phyloP scores from a whole-genome alignment of 2,797 vertebrate species.

The Astyanax mexicanus region DNA sequence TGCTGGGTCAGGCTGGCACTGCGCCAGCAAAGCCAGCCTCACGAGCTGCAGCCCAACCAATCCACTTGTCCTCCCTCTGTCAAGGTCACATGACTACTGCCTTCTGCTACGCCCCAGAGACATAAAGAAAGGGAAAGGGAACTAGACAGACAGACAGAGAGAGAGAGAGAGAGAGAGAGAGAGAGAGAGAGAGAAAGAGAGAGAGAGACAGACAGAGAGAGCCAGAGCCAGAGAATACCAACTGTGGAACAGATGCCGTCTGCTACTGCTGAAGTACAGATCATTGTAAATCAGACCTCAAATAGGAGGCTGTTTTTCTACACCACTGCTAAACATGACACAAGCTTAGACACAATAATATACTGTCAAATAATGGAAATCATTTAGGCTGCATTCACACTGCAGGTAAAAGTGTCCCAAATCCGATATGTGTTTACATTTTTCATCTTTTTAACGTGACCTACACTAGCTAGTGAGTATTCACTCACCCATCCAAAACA shows the following conservation, averaged over 20 bases:
- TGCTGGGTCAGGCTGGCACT: constrained; percentile 11
- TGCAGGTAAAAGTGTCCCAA: no score
- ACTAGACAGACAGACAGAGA: constrained; percentile 17
- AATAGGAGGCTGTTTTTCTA: not conserved
- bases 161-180: not conserved
- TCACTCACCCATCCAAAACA: no score
- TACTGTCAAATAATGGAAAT: no score
- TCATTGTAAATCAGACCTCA: constrained; percentile 29
- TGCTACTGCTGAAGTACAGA: constrained; percentile 25
- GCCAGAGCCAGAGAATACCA: not conserved
- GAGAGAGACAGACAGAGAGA: not conserved
- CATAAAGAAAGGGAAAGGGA: constrained; percentile 28
- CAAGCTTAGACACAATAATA: no score
- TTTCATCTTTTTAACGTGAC: no score
- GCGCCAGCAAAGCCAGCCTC: constrained; percentile 38
- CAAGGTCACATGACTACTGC: constrained; percentile 36
- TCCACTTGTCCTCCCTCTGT: not conserved
- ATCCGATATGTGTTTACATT: no score
- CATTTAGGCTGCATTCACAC: no score
- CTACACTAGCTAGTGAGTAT: no score
- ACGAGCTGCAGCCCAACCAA: constrained; percentile 59
- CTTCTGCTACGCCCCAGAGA: constrained; percentile 18
- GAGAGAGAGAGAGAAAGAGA: not conserved
- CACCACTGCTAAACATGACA: no score
- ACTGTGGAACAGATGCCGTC: constrained; percentile 25